Conservation (phyloP, 2,888 invertebrate genomes). For the Melanotus villosus region DNA sequence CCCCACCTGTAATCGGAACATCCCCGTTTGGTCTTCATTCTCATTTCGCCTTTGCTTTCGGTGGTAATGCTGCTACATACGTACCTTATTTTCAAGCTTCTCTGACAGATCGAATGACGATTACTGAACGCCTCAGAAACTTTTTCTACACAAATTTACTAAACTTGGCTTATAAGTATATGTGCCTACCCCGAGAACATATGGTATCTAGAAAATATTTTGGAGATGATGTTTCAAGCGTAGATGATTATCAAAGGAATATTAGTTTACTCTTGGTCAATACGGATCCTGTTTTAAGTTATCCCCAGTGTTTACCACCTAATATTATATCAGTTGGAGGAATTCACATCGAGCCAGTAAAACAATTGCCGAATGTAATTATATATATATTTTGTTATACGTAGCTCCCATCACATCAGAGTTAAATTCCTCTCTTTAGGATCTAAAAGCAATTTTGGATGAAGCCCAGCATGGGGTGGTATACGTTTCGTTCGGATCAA, state of each 20-base stretch:
- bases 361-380: constrained; percentile 52
- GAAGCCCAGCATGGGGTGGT: constrained; percentile 60
- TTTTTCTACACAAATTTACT: constrained; percentile 42
- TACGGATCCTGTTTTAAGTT: constrained; percentile 57
- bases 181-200: constrained; percentile 44
- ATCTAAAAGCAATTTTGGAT: constrained; percentile 54
- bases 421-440: constrained; percentile 33
- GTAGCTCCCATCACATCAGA: no score
- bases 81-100: constrained; percentile 52
- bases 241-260: constrained; percentile 54
- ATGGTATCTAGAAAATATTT: constrained; percentile 51
- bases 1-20: constrained; percentile 46
- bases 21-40: constrained; percentile 30
- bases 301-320: constrained; percentile 60
- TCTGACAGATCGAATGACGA: constrained; percentile 52
- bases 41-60: constrained; percentile 49
- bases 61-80: constrained; percentile 54
- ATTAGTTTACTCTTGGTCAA: constrained; percentile 60
- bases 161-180: constrained; percentile 34
- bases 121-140: constrained; percentile 54
- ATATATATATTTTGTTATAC: no score
- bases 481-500: constrained; percentile 63
- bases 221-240: constrained; percentile 52
- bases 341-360: constrained; percentile 57
- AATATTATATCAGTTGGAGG: constrained; percentile 65